Conservation (phyloP, 2,888 invertebrate species). For the Onchidella celtica region DNA sequence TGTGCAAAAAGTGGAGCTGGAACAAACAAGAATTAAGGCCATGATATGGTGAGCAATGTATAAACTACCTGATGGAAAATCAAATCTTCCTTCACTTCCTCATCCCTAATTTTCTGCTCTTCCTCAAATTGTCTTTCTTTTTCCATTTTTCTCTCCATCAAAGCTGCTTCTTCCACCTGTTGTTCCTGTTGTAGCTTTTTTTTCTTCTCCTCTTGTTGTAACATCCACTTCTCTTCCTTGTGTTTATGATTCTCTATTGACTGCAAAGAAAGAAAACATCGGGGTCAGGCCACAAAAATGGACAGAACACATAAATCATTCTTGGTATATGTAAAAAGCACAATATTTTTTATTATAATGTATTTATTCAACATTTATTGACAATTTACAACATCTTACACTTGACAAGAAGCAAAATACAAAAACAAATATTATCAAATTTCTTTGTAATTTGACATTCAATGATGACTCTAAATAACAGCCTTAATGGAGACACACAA, state of each 20-base stretch:
- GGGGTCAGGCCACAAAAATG: no score
- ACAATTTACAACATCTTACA: not conserved
- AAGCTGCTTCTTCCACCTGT: constrained; percentile 41
- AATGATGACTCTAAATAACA: not conserved
- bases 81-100: constrained; percentile 17
- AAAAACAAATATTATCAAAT: no score
- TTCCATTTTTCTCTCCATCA: constrained; percentile 37
- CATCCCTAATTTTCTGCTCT: constrained; percentile 24
- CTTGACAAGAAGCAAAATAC: not conserved
- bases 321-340: no score
- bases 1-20: no score
- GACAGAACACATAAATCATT: no score
- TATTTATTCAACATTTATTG: no score
- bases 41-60: not conserved
- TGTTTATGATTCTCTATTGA: constrained; percentile 30
- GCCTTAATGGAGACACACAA: not conserved
- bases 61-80: constrained; percentile 25
- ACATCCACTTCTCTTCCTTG: constrained; percentile 42
- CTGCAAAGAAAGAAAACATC: not conserved
- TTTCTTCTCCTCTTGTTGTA: constrained; percentile 39
- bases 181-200: constrained; percentile 28
- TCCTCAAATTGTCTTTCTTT: constrained; percentile 20
- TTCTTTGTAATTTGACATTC: no score
- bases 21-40: no score
- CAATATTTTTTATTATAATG: no score